phyloP scores from a whole-genome alignment of 2,797 vertebrate species.

The Anguilla megastoma region DNA sequence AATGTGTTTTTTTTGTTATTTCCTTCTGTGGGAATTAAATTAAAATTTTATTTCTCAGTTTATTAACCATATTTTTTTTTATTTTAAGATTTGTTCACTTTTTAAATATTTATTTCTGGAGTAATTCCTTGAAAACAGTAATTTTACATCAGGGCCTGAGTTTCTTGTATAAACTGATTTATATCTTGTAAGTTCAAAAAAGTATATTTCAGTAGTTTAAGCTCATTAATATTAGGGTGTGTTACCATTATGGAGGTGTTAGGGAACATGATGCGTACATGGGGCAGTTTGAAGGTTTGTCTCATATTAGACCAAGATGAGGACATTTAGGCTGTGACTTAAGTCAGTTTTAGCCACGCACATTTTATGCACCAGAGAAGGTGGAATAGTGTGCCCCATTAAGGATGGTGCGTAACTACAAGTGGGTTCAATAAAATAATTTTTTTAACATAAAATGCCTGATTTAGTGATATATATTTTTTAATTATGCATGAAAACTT shows the following conservation, averaged over 20 bases:
- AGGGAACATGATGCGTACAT: background rate
- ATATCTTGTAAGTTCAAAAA: background rate
- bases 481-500: too few relatives aligned
- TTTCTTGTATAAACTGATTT: background rate
- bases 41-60: background rate
- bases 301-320: background rate
- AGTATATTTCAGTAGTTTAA: background rate
- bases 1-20: background rate
- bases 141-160: background rate
- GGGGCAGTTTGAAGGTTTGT: background rate
- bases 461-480: too few relatives aligned
- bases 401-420: background rate
- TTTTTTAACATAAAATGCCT: background rate
- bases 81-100: background rate
- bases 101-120: background rate
- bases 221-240: background rate
- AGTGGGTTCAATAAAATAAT: background rate
- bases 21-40: background rate
- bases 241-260: background rate
- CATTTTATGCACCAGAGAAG: background rate
- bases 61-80: background rate
- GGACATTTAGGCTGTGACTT: background rate
- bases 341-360: background rate
- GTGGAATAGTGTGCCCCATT: background rate
- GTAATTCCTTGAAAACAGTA: background rate